phyloP scores from a whole-genome alignment of 2,797 vertebrate species.

The Phoebastria nigripes region DNA sequence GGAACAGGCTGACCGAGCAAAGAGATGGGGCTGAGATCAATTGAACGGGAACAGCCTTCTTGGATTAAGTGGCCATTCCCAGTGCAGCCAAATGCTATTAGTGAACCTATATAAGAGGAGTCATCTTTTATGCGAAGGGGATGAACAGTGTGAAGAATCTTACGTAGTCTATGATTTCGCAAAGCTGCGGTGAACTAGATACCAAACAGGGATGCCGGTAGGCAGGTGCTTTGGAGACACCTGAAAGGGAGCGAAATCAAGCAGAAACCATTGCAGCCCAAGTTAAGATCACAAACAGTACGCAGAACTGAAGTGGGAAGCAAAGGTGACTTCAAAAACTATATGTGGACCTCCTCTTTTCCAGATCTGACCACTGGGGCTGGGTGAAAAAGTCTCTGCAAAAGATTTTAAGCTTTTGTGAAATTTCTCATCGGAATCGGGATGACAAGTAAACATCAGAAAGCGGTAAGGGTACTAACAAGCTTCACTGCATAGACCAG shows the following conservation, averaged over 20 bases:
- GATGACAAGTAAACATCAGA: neutral
- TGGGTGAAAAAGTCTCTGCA: neutral
- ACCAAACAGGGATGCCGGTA: neutral
- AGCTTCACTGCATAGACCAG: neutral
- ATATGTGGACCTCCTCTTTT: neutral
- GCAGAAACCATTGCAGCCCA: neutral
- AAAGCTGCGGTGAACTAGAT: neutral
- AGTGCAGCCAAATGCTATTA: neutral
- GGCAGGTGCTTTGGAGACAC: neutral
- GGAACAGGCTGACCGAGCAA: neutral
- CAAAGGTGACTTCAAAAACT: neutral
- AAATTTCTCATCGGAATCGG: neutral
- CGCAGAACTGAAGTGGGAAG: neutral
- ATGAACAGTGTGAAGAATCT: neutral
- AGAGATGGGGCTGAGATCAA: neutral
- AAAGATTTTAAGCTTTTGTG: neutral
- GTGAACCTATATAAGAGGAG: neutral
- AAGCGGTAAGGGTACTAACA: neutral
- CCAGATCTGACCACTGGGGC: neutral
- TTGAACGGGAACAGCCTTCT: neutral
- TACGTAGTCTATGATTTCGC: rapidly evolving
- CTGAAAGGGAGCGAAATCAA: neutral
- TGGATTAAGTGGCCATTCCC: neutral
- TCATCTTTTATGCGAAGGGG: neutral
- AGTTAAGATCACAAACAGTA: neutral